Base-by-base conservation (phyloP, 2,113 vertebrate species). In the Laticauda laticaudata region DNA sequence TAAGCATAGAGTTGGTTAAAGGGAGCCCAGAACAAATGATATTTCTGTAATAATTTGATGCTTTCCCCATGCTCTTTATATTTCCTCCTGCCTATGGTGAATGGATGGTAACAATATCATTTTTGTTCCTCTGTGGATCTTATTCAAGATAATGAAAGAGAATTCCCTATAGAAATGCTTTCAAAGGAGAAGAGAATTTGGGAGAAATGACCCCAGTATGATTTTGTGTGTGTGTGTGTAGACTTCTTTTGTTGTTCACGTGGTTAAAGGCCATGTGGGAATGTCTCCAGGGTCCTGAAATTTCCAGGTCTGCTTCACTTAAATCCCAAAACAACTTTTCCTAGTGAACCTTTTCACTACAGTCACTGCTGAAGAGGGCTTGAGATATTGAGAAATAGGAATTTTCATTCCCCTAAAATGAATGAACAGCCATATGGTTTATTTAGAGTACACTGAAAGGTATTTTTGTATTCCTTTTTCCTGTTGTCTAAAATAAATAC, bases 211-310 rank as follows among this genome's bases (percentile, higher is more conserved):
- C 7, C 7, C 8, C 9, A 43, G 34, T 23, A 34, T 81, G 75
- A 43, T 39, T 81, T 81, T 81, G 43, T n/a, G 9, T 81, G 10
- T n/a, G 1, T 1, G 0, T 3, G 1, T 1, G 0, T 3, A 34
- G 34, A 81, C 7, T 81, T 43, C 75, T 81, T 81, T 81, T 81
- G 75, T 81, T 81, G 15, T 81, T 21, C 21, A 39, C 7, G 34
- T 39, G 34, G 34, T 7, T 81, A 43, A 20, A 6, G 34, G 34
- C 39, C 43, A 43, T 39, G 18, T 21, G 6, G 69, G n/a, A 21
- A 81, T 81, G 75, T 39, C 69, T 81, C 34, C 69, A 81, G 69
- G 34, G 3, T 43, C 34, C 34, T 81, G 34, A 81, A 81, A 43
- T 43, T 81, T 81, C 75, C 34, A 7, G 34, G 15, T 81, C 15